Base-by-base conservation (phyloP, 2,113 vertebrate species). In the Cichladusa arquata region DNA sequence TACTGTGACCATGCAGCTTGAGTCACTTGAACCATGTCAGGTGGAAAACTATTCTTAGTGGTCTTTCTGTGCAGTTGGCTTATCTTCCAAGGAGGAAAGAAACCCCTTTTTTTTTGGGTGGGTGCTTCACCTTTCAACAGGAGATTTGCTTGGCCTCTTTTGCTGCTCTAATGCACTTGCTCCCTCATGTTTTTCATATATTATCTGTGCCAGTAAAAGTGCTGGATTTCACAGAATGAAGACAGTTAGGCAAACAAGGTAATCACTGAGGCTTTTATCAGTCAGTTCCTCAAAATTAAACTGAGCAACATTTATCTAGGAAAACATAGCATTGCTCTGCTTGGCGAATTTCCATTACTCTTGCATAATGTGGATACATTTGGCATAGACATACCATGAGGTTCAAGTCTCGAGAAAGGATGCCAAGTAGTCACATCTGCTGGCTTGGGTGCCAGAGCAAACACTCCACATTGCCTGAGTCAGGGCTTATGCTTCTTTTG, bases 361-460 rank as follows among this genome's bases (percentile, higher is more conserved):
- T 96, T 95, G 95, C 95, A 96, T 97, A 97, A 97, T 96, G 88
- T 95, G 92, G 92, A 90, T 97, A 92, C 80, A 96, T 96, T 96
- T 96, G 96, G 93, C 96, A 96, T 86, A 96, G 95, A 78, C 88
- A 92, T 86, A 96, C 90, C 94, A 95, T 53, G 92, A 96, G 93
- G 93, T 96, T 96, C 93, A 96, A 96, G 90, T 94, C 92, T 94
- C 9, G 0, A 82, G 88, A 96, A 97, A 81, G 82, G 78, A 96
- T 95, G 96, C 95, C 94, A 96, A 97, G 95, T 92, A 96, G 94
- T 96, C 96, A 97, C 95, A 96, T 96, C 95, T 96, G 96, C 95
- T 92, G 95, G 95, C 94, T 97, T 93, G 95, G 92, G 94, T 95
- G 96, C 96, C 96, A 97, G 96, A 96, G 96, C 95, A 97, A 97